Conservation (phyloP, 1,140 invertebrate species). For the Drosophila ohnishii region DNA sequence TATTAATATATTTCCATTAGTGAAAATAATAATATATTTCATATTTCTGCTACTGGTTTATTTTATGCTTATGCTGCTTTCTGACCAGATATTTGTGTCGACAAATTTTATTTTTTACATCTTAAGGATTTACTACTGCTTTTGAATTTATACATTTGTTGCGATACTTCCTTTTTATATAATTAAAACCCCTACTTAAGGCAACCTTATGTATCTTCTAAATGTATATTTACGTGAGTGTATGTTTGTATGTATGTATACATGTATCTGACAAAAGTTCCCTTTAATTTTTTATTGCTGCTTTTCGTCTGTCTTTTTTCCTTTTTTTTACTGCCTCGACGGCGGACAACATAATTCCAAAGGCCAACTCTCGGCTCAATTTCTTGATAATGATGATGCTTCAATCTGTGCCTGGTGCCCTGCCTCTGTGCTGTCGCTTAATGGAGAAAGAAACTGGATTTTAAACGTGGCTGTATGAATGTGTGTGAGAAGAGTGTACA, state of each 20-base stretch:
- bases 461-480: slow-evolving; percentile 7
- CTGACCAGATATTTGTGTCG: neutral
- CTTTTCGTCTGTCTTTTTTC: slow-evolving; percentile 8
- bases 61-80: neutral
- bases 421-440: slow-evolving; percentile 31
- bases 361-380: slow-evolving; percentile 42
- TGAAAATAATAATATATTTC: neutral
- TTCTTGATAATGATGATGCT: slow-evolving; percentile 58
- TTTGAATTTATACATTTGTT: neutral
- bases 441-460: slow-evolving; percentile 58
- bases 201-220: neutral
- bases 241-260: slow-evolving; percentile 1
- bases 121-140: neutral
- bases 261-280: slow-evolving; percentile 10
- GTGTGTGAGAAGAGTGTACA: slow-evolving; percentile 1
- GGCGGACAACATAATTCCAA: slow-evolving; percentile 41
- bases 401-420: slow-evolving; percentile 43
- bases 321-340: slow-evolving; percentile 27
- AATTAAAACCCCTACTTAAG: neutral
- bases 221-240: neutral
- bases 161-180: neutral
- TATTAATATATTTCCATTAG: no score
- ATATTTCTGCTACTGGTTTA: neutral
- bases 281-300: slow-evolving; percentile 13
- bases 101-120: neutral